Evolutionary conservation across 2,888 invertebrate genomes (phyloP), one percentile per base, ranked within the genome.

Genomic region (Plebejus melissa): DNA sequence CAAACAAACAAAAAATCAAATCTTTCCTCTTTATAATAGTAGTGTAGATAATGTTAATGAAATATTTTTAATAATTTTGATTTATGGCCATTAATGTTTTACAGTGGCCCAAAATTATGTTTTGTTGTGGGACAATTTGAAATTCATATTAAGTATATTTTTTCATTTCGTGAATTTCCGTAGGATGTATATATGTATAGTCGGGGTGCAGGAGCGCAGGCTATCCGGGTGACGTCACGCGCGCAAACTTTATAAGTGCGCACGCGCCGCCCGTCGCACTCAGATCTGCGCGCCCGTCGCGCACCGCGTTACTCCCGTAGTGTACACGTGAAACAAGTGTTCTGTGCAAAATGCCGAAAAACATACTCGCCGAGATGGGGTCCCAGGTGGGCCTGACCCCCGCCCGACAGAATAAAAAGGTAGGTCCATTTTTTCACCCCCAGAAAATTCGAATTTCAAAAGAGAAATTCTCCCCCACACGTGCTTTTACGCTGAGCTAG

Each of bases 361-460:
- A 92, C 80, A 90, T 93, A 75, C 83, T 92, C 81, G 91, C 91
- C 57, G 93, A 93, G 82, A 91, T 93, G 93, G 93, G 93, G 83
- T 93, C 93, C 85, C 93, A 92, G 81, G 93, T 92, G 87, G 92
- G 91, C 79, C 85, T 93, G 77, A 93, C 93, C 38, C 88, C 90
- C 69, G 86, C 86, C 76, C 82, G 91, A 16, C 91, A 90, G 76
- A 85, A 88, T 78, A 88, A 89, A 80, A 91, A 90, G 89, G 93
- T 91, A 82, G 80, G 88, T 80, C 11, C 2, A 13, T 16, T 65
- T 65, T 65, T 11, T 28, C 28, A 28, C 3, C 2, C 71, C 41
- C 11, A 0, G 13, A 71, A 50, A 46, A 32, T 46, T 11, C 11
- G 6, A 50, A 16, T 32, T 41, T n/a, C 7, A n/a, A 16, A 58